Evolutionary conservation across 2,888 invertebrate species (phyloP).

Genomic region (Ethmia dodecea): DNA sequence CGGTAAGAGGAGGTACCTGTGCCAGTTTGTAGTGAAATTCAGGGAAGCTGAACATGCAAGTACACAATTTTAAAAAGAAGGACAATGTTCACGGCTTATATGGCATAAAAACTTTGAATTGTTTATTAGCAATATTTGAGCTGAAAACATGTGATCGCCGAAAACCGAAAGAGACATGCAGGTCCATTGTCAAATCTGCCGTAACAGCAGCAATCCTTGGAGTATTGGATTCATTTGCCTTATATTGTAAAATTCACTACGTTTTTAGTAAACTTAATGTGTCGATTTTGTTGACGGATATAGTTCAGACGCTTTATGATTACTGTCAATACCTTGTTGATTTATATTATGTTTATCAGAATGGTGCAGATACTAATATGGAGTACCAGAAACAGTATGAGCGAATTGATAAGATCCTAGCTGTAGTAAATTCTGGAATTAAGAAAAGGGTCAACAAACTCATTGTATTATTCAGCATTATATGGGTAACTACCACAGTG

Average conservation of each 20-base stretch:
- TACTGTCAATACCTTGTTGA: conserved; percentile 46
- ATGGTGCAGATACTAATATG: conserved; percentile 35
- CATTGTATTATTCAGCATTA: conserved; percentile 25
- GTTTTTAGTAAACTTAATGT: conserved; percentile 26
- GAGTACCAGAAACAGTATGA: conserved; percentile 48
- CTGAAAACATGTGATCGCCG: too few relatives aligned
- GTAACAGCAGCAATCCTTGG: conserved; percentile 27
- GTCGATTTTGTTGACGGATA: conserved; percentile 47
- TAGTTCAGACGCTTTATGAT: conserved; percentile 43
- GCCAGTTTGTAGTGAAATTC: too few relatives aligned
- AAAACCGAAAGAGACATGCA: too few relatives aligned
- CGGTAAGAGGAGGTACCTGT: too few relatives aligned
- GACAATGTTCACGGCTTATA: too few relatives aligned
- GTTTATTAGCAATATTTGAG: too few relatives aligned
- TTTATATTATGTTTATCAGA: conserved; percentile 43
- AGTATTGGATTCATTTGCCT: conserved; percentile 25
- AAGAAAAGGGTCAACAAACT: conserved; percentile 31
- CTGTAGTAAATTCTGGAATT: conserved; percentile 25
- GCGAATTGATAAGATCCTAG: conserved; percentile 42
- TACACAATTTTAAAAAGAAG: too few relatives aligned
- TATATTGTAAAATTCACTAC: conserved; percentile 39
- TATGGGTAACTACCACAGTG: conserved; percentile 36
- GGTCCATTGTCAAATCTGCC: too few relatives aligned
- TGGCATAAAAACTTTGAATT: too few relatives aligned
- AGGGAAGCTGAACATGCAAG: too few relatives aligned